A percentile compares a stretch with the other conserved stretches of the same genome.
Conservation (phyloP, 2,888 invertebrate genomes). For the Lypha dubia region DNA sequence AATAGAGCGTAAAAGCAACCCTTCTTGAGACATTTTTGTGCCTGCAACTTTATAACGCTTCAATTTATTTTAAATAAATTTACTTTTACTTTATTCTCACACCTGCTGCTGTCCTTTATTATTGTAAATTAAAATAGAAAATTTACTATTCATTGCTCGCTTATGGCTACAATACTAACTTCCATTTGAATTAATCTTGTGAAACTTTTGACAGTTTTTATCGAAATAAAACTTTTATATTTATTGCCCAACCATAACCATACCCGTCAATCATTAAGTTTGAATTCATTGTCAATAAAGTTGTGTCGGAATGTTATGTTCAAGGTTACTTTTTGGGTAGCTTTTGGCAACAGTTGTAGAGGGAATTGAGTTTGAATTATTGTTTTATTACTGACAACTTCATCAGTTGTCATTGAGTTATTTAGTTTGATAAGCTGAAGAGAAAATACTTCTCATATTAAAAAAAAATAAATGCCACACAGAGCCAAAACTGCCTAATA, state of each 20-base stretch:
- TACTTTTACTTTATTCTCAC: slow-evolving; percentile 65
- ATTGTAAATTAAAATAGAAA: slow-evolving; percentile 26
- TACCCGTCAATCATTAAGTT: background rate
- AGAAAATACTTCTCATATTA: no score
- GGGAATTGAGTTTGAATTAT: slow-evolving; percentile 19
- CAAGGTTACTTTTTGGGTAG: background rate
- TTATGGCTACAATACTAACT: slow-evolving; percentile 17
- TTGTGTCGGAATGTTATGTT: background rate
- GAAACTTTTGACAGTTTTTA: slow-evolving; percentile 64
- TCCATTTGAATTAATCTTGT: slow-evolving; percentile 62
- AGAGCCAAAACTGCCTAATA: no score
- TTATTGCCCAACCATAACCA: background rate
- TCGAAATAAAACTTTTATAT: slow-evolving; percentile 55
- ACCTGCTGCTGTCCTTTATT: slow-evolving; percentile 75
- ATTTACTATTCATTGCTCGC: slow-evolving; percentile 30
- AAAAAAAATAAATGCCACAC: no score
- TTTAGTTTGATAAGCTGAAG: slow-evolving; percentile 38
- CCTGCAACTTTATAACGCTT: background rate
- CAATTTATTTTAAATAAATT: slow-evolving; percentile 73
- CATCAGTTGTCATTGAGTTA: slow-evolving; percentile 57
- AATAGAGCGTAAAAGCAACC: slow-evolving; percentile 29
- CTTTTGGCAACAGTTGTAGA: slow-evolving; percentile 5
- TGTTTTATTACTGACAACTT: slow-evolving; percentile 50
- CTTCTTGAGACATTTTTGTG: slow-evolving; percentile 15
- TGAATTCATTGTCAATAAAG: background rate